Conservation (phyloP, 1,140 invertebrate genomes). For the Glossosoma conforme region DNA sequence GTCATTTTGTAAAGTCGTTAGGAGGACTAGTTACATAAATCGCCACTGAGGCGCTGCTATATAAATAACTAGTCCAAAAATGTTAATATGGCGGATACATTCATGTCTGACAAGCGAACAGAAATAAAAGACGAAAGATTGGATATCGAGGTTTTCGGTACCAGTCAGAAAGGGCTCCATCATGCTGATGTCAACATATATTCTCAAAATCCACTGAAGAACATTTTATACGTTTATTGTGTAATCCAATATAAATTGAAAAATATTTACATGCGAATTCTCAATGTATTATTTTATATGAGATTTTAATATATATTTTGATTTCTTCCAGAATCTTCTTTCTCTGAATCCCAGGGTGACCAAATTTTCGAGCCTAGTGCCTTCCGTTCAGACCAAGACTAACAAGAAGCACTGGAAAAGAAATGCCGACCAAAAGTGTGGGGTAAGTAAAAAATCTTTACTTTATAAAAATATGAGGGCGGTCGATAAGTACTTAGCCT, state of each 20-base stretch:
- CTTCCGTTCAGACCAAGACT: conserved; percentile 77
- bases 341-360: conserved; percentile 78
- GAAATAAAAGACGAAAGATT: too few relatives aligned
- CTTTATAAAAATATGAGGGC: neutral
- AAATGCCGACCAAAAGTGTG: conserved; percentile 80
- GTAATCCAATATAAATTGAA: conserved; percentile 1
- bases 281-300: neutral
- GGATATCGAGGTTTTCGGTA: too few relatives aligned
- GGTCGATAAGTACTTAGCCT: too few relatives aligned
- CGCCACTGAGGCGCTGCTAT: too few relatives aligned
- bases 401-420: conserved; percentile 94
- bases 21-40: too few relatives aligned
- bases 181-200: too few relatives aligned
- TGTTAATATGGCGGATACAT: too few relatives aligned
- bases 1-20: too few relatives aligned
- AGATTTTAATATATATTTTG: conserved; percentile 4
- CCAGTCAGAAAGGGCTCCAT: too few relatives aligned
- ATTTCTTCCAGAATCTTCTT: conserved; percentile 69
- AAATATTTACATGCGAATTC: conserved; percentile 10
- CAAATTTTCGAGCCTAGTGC: conserved; percentile 67
- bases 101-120: too few relatives aligned
- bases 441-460: conserved; percentile 55
- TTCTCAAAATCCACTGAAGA: too few relatives aligned
- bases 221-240: conserved; percentile 2
- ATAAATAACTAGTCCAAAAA: too few relatives aligned